A percentile compares a stretch with the other conserved stretches of the same genome.
Evolutionary conservation across 2,888 invertebrate genomes (phyloP).

Genomic region (Eurois occulta): DNA sequence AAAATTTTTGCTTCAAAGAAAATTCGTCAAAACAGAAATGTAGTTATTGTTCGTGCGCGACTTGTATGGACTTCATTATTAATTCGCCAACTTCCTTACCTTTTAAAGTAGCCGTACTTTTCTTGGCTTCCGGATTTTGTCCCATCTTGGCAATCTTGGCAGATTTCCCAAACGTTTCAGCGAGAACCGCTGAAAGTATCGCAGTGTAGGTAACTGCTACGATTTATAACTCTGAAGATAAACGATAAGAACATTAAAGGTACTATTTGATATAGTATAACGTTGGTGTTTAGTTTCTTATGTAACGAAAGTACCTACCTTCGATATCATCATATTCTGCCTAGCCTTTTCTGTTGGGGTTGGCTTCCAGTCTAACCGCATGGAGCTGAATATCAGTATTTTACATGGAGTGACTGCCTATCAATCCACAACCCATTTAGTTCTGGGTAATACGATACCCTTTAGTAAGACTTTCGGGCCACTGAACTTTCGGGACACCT

Average conservation of each 20-base stretch:
- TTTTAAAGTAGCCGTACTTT: constrained; percentile 28
- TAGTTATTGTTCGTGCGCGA: neutral
- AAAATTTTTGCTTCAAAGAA: neutral
- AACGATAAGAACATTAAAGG: neutral
- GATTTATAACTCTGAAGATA: constrained; percentile 18
- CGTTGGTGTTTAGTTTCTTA: neutral
- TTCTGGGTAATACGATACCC: no score
- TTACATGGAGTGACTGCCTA: no score
- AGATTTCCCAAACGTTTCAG: constrained; percentile 28
- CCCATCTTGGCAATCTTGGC: constrained; percentile 34
- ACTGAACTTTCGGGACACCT: no score
- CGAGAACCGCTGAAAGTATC: neutral
- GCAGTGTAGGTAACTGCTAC: neutral
- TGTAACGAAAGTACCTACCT: neutral
- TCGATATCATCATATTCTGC: no score
- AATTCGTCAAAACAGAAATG: neutral
- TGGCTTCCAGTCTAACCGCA: no score
- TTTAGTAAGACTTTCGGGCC: no score
- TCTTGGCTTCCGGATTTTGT: constrained; percentile 23
- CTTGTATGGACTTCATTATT: constrained; percentile 10
- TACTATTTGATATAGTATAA: neutral
- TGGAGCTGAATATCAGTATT: no score
- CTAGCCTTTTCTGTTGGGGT: no score
- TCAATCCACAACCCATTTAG: no score
- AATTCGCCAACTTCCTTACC: constrained; percentile 15